Evolutionary conservation across 2,888 invertebrate species (phyloP), one percentile per base, ranked within the genome.

Genomic region (Catocala sponsa): DNA sequence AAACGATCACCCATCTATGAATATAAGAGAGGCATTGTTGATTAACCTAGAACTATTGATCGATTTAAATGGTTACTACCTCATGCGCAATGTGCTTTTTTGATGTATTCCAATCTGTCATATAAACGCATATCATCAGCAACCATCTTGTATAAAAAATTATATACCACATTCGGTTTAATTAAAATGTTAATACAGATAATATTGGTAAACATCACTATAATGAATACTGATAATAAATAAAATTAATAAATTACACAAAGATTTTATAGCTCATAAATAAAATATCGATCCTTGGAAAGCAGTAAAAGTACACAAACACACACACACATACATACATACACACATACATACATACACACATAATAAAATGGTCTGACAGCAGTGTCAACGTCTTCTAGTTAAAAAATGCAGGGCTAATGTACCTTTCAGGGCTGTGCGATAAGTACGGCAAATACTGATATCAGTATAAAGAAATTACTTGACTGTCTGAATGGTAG

Each of bases 381-480:
- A 71, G 69, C 66, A 67, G 13, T 58, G 57, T 76, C 77, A 78
- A 80, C 76, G 70, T 79, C 80, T 82, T 76, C 79, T 77, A 66
- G 75, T 81, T 87, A 85, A 87, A 85, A 90, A 89, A 88, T 81
- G 78, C 82, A 74, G 81, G 89, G 88, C 82, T 81, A 91, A 90
- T 71, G 91, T 69, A 86, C 93, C 80, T 88, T 25, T 92, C 93
- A 93, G 88, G 93, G 93, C 85, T 85, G 72, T 5, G 25, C 76
- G 88, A 89, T 90, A 88, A 88, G 79, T 71, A 76, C 78, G 74
- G 87, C 87, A 90, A 89, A 86, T 88, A 76, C 61, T 69, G 65
- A 70, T 87, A 85, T 88, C 87, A 82, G 70, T 76, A 58, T 67
- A 78, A 82, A 83, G 78, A 80, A 80, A 82, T 80, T 69, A 72